Evolutionary conservation across 2,888 invertebrate genomes (phyloP).

Genomic region (Gymnosoma rotundatum): DNA sequence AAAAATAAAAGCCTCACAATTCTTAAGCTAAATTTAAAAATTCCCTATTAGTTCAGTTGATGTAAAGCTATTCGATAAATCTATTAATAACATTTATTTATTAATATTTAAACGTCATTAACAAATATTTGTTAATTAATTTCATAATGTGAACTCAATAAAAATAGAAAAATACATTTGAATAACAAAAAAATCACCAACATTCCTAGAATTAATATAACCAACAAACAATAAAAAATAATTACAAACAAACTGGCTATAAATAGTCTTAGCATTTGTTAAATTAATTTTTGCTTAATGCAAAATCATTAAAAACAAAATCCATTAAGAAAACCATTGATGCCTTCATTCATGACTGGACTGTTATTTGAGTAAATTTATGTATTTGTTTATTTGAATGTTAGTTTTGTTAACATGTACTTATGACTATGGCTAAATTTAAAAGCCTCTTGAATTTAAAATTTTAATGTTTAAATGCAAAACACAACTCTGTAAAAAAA

Average conservation of each 20-base stretch:
- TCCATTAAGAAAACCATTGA: constrained; percentile 31
- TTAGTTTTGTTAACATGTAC: constrained; percentile 7
- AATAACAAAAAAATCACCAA: constrained; percentile 5
- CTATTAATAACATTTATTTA: too few relatives aligned
- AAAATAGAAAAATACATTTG: constrained; percentile 9
- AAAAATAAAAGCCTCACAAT: too few relatives aligned
- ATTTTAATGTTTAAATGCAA: constrained; percentile 50
- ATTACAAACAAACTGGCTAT: background rate
- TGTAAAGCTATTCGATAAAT: too few relatives aligned
- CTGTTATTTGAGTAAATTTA: constrained; percentile 42
- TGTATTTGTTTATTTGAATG: constrained; percentile 19
- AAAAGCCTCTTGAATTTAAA: background rate
- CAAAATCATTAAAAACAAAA: background rate
- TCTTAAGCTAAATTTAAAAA: too few relatives aligned
- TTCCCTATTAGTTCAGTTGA: too few relatives aligned
- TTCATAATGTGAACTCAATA: constrained; percentile 36
- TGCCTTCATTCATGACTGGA: constrained; percentile 53
- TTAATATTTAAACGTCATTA: constrained; percentile 18
- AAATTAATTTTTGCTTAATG: too few relatives aligned
- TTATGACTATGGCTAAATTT: background rate
- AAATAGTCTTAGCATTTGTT: constrained; percentile 9
- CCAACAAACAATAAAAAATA: constrained; percentile 2
- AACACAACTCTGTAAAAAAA: constrained; percentile 28
- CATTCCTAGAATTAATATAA: constrained; percentile 21
- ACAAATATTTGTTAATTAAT: constrained; percentile 56